These are phyloP conservation scores for Spilosoma lubricipeda DNA, from an alignment of 2,888 invertebrate genomes.

Conservation along the genomic window DNA sequence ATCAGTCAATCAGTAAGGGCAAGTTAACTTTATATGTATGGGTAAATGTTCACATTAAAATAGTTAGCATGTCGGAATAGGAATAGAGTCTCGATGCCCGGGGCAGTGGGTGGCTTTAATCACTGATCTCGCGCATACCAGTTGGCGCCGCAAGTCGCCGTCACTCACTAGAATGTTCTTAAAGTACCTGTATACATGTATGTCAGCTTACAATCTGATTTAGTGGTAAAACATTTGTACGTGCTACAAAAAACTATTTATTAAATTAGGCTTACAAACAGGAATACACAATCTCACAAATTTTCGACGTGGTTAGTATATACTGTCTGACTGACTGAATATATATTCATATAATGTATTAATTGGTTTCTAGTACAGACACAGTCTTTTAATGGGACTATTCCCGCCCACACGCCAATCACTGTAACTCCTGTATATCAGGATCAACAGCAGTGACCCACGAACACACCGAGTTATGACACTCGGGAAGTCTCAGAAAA, in stretches of 20 bases:
- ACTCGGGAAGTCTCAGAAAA: no score
- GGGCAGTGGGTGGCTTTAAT: slow-evolving; percentile 60
- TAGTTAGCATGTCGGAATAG: slow-evolving; percentile 32
- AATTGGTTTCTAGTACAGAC: no score
- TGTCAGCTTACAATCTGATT: not conserved
- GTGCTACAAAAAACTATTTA: not conserved
- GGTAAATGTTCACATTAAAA: not conserved
- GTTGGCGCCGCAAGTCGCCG: slow-evolving; percentile 48
- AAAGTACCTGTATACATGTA: slow-evolving; percentile 8
- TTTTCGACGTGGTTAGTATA: no score
- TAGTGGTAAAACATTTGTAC: not conserved
- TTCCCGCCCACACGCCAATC: no score
- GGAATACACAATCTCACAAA: not conserved
- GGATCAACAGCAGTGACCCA: no score
- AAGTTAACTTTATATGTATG: not conserved
- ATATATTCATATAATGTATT: no score
- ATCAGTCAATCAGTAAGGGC: not conserved
- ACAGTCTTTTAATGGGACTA: no score
- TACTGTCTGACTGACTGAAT: no score
- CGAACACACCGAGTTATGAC: no score
- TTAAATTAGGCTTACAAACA: not conserved
- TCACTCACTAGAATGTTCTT: slow-evolving; percentile 32
- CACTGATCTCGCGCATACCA: slow-evolving; percentile 60
- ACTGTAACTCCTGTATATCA: no score
- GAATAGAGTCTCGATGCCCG: slow-evolving; percentile 31